Conservation (phyloP, 2,797 vertebrate species). For the Tapirus indicus region DNA sequence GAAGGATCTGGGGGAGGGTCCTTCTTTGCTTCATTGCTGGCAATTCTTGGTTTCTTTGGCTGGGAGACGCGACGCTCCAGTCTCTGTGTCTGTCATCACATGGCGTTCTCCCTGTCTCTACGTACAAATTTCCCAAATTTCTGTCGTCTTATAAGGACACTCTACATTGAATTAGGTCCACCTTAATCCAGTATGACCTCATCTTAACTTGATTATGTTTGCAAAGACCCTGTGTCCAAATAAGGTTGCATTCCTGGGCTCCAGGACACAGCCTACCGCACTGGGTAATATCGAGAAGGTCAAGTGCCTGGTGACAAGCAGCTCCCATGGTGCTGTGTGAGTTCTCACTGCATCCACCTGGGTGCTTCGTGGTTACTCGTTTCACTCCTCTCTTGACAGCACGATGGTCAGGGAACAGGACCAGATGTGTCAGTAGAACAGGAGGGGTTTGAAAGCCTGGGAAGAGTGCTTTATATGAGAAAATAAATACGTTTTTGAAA, state of each 20-base stretch:
- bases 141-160: not conserved
- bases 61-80: accelerated
- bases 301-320: accelerated
- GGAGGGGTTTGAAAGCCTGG: not conserved
- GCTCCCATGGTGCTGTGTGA: not conserved
- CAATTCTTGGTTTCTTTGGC: not conserved
- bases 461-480: not conserved
- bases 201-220: not conserved
- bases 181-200: not conserved
- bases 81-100: accelerated
- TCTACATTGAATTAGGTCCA: not conserved
- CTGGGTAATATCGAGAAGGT: accelerated
- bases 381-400: not conserved
- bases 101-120: not conserved
- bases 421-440: not conserved
- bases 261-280: not conserved
- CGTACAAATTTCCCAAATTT: not conserved
- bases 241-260: not conserved
- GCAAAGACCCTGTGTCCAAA: not conserved
- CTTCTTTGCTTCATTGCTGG: not conserved
- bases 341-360: accelerated
- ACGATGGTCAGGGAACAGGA: not conserved
- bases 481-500: not conserved
- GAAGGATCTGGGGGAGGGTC: not conserved
- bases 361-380: not conserved